These are phyloP conservation scores for Uria lomvia DNA, from an alignment of 2,113 vertebrate genomes.

Conservation along the genomic window DNA sequence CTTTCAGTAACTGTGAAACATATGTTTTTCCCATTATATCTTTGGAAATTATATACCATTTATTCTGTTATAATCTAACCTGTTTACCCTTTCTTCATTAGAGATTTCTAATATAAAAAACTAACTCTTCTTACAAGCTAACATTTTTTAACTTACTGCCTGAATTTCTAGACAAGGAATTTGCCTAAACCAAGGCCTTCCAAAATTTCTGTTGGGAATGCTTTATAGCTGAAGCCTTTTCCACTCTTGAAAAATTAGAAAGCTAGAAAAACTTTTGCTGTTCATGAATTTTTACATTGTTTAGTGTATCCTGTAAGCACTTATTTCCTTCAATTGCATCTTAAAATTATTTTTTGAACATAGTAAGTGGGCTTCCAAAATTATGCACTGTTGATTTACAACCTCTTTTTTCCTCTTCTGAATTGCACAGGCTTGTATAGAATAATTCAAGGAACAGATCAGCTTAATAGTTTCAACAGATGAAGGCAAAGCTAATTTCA, in stretches of 20 bases:
- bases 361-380: neutral
- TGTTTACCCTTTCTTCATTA: neutral
- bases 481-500: conserved; percentile 51
- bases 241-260: neutral
- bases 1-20: neutral
- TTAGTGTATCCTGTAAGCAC: neutral
- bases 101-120: neutral
- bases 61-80: neutral
- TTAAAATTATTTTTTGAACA: neutral
- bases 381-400: neutral
- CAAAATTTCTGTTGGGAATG: neutral
- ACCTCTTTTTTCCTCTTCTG: neutral
- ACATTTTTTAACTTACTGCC: neutral
- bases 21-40: neutral
- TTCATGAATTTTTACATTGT: neutral
- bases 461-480: conserved; percentile 8
- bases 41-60: neutral
- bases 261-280: neutral
- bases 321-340: neutral
- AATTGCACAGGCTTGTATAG: neutral
- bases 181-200: neutral
- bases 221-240: neutral
- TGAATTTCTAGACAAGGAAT: neutral
- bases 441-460: neutral
- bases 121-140: neutral